Evolutionary conservation across 1,140 invertebrate genomes (phyloP).

Genomic region (Drosophila orosa): DNA sequence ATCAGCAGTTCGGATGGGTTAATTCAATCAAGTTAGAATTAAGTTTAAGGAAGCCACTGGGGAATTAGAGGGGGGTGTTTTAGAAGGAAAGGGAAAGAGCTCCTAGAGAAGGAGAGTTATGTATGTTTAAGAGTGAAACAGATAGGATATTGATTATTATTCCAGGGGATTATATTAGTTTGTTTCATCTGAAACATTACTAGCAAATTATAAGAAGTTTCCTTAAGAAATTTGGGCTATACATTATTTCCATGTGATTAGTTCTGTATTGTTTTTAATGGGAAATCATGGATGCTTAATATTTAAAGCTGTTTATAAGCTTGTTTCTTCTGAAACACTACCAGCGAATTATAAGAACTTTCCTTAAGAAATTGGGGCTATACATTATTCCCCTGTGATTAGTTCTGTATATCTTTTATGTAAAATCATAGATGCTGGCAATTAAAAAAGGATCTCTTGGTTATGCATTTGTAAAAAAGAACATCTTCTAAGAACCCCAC

Average conservation of each 20-base stretch:
- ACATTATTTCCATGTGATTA: background rate
- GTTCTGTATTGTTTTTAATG: background rate
- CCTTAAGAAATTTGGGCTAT: background rate
- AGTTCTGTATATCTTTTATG: background rate
- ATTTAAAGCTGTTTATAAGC: too few species aligned
- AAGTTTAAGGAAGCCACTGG: background rate
- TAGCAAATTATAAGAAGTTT: background rate
- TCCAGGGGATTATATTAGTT: too few species aligned
- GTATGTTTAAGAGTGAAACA: background rate
- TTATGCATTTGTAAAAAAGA: background rate
- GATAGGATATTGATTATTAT: background rate
- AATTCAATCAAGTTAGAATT: conserved; percentile 4
- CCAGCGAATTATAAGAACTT: background rate
- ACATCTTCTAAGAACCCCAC: background rate
- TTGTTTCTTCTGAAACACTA: background rate
- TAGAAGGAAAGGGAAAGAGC: background rate
- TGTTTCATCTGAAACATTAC: background rate
- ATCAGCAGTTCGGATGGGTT: conserved; percentile 12
- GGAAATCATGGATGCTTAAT: background rate
- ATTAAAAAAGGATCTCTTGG: background rate
- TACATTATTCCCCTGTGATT: background rate
- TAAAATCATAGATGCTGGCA: background rate
- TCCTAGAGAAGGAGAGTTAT: background rate
- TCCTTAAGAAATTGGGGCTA: background rate
- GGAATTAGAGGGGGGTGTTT: background rate